Conservation (phyloP, 2,888 invertebrate genomes). For the Habroteleia sp. region DNA sequence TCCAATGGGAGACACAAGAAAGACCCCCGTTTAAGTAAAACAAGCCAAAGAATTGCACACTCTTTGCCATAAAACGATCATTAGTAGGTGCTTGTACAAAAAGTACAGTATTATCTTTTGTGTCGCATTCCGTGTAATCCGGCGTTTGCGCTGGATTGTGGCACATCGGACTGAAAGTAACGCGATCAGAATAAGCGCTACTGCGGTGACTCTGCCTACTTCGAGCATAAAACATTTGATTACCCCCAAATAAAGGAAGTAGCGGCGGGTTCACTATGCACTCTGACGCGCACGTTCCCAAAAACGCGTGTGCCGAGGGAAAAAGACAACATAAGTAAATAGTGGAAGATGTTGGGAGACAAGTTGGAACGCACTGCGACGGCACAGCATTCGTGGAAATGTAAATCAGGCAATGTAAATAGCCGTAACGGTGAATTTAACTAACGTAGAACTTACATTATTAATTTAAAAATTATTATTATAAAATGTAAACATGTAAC, state of each 20-base stretch:
- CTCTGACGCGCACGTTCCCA: conserved; percentile 13
- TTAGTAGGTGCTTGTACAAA: conserved; percentile 29
- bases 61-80: conserved; percentile 41
- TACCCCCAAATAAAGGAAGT: conserved; percentile 52
- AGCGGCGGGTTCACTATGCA: conserved; percentile 16
- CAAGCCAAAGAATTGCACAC: conserved; percentile 20
- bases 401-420: too few relatives aligned
- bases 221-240: conserved; percentile 58
- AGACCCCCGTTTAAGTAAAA: conserved; percentile 10
- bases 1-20: conserved; percentile 2
- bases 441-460: too few relatives aligned
- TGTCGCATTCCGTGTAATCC: conserved; percentile 30
- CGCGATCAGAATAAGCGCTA: conserved; percentile 49
- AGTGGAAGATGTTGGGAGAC: too few relatives aligned
- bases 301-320: conserved; percentile 29
- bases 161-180: conserved; percentile 46
- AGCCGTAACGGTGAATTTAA: too few relatives aligned
- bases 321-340: conserved; percentile 18
- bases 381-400: too few relatives aligned
- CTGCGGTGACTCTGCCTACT: conserved; percentile 35
- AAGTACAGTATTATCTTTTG: conserved; percentile 49
- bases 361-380: too few relatives aligned
- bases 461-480: too few relatives aligned
- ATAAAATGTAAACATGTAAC: too few relatives aligned
- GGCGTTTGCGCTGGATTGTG: conserved; percentile 47